phyloP scores from a whole-genome alignment of 1,140 invertebrate species.

The Drosophila tani region DNA sequence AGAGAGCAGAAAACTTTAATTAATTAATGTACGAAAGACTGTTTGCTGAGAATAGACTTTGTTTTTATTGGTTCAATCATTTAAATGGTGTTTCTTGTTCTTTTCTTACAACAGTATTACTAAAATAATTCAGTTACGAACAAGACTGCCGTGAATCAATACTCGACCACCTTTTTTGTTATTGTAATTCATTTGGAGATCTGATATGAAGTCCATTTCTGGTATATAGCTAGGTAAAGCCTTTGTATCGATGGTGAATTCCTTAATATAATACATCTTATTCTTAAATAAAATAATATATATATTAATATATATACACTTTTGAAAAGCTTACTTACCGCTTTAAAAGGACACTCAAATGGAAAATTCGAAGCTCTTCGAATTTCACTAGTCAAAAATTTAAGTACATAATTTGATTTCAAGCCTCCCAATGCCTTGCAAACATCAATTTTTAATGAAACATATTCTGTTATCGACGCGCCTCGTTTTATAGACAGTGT shows the following conservation, averaged over 20 bases:
- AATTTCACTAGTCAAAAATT: not conserved
- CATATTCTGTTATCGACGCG: slow-evolving; percentile 2
- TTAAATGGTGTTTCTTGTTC: no score
- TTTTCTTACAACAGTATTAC: no score
- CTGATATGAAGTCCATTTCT: no score
- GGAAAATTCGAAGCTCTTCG: slow-evolving; percentile 32
- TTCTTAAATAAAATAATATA: slow-evolving; percentile 3
- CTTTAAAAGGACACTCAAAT: slow-evolving; percentile 32
- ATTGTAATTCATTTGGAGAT: no score
- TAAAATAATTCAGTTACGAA: no score
- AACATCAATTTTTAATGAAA: slow-evolving; percentile 4
- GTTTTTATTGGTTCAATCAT: no score
- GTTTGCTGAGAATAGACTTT: no score
- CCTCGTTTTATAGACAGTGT: slow-evolving; percentile 9
- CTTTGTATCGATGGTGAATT: slow-evolving; percentile 18
- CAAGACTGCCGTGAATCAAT: no score
- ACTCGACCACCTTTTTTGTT: no score
- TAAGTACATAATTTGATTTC: slow-evolving; percentile 11
- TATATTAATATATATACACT: not conserved
- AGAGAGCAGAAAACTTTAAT: no score
- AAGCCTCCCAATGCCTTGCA: slow-evolving; percentile 12
- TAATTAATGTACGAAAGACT: no score
- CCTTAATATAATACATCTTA: slow-evolving; percentile 16
- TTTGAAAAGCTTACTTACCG: slow-evolving; percentile 6
- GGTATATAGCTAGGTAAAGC: no score